Base-by-base conservation (phyloP, 2,113 vertebrate genomes). In the Ascaphus truei region DNA sequence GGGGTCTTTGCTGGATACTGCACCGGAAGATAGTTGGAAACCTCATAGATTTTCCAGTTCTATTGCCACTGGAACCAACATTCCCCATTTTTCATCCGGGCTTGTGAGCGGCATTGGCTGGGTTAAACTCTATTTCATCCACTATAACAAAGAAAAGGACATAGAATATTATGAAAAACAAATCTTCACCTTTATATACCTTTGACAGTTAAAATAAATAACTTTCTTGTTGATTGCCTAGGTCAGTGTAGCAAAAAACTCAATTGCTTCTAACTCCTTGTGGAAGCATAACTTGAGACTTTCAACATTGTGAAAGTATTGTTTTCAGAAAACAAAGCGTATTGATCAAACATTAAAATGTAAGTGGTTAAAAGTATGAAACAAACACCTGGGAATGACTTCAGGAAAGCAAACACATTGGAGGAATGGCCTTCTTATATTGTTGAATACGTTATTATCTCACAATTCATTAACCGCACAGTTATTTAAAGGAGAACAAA, bases 191-290 rank as follows among this genome's bases (percentile, higher is more conserved):
- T 68, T 60, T 51, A 18, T 51, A 20, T 25, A 23, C 15, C 41
- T 68, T 60, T 59, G 30, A 45, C 55, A 30, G 30, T 25, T 59
- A 27, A 30, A 59, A 68, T 68, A 51, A 59, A 68, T 68, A 60
- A 37, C 3, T 27, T 45, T 29, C 41, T 36, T 39, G 56, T 58
- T 68, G 66, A 51, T 56, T 15, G 65, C 30, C 6, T 59, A 5
- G 4, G 29, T 48, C 65, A 12, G 37, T 13, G 37, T 9, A 6
- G 30, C 16, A 58, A 27, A 20, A 27, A 12, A 50, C 30, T 30
- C 51, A 41, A 55, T 55, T 6, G 36, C 63, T 55, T 33, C 30
- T 12, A 37, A 59, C 41, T 60, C 66, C 66, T 60, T 60, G 43
- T 39, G 55, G 55, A 60, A 68, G 55, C 59, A 68, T 51, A 68